Conservation (phyloP, 2,113 vertebrate genomes). For the Muscicapa adusta region DNA sequence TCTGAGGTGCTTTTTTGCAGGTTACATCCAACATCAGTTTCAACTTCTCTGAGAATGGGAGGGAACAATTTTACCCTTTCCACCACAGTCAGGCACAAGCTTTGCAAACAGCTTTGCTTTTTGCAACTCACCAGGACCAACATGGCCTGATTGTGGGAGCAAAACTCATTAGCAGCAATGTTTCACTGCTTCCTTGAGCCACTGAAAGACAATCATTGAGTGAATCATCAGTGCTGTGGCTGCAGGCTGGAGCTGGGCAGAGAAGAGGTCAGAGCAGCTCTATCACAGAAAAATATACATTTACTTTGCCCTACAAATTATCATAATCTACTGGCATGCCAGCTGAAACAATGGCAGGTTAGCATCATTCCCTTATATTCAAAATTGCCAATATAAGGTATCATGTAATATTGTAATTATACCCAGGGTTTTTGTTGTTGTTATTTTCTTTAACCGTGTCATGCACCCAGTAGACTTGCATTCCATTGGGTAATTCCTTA, state of each 20-base stretch:
- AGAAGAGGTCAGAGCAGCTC: not conserved
- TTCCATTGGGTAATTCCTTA: slow-evolving; percentile 75
- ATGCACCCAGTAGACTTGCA: slow-evolving; percentile 58
- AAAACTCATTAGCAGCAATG: not conserved
- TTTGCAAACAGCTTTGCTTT: not conserved
- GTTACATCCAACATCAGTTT: not conserved
- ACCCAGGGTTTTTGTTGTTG: slow-evolving; percentile 52
- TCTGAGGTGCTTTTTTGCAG: not conserved
- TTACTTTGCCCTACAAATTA: not conserved
- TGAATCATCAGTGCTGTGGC: not conserved
- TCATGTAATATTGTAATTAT: slow-evolving; percentile 58
- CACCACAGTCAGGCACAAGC: too few species aligned
- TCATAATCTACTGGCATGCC: not conserved
- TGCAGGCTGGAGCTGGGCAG: not conserved
- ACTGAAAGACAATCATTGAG: not conserved
- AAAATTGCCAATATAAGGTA: slow-evolving; percentile 53
- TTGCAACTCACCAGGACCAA: not conserved
- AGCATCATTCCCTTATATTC: not conserved
- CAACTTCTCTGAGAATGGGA: not conserved
- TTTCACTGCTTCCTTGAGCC: not conserved
- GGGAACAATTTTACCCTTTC: not conserved
- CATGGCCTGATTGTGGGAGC: not conserved
- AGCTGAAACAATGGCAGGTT: slow-evolving; percentile 8
- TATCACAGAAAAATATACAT: not conserved
- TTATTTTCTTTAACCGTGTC: slow-evolving; percentile 62